These are phyloP conservation scores for Drosophila histrio DNA, from an alignment of 2,888 invertebrate species.

Conservation along the genomic window DNA sequence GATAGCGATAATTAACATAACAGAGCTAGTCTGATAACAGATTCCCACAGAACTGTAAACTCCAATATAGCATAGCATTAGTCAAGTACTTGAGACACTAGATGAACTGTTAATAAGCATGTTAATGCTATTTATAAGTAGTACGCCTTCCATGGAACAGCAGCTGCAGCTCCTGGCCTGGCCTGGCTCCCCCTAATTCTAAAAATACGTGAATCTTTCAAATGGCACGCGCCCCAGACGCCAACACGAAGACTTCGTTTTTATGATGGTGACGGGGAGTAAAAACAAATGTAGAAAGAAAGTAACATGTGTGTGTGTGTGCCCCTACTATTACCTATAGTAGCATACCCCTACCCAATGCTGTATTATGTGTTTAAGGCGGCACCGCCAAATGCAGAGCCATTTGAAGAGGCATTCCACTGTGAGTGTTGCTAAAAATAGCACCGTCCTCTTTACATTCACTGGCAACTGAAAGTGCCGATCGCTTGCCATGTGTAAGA, in stretches of 20 bases:
- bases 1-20: no score
- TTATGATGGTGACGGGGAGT: conserved; percentile 44
- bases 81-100: background rate
- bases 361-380: conserved; percentile 24
- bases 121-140: conserved; percentile 18
- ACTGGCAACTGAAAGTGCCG: conserved; percentile 46
- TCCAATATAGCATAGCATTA: background rate
- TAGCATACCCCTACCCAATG: conserved; percentile 24
- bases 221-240: conserved; percentile 54
- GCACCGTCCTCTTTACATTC: conserved; percentile 68
- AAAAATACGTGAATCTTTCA: conserved; percentile 38
- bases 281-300: conserved; percentile 15
- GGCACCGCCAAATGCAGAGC: conserved; percentile 39
- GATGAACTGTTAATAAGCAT: conserved; percentile 1
- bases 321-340: background rate
- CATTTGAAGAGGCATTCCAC: conserved; percentile 67
- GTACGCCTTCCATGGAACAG: background rate
- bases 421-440: conserved; percentile 69
- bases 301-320: conserved; percentile 15
- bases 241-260: conserved; percentile 34
- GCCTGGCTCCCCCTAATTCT: conserved; percentile 29
- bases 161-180: conserved; percentile 36
- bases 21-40: background rate
- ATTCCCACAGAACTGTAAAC: background rate
- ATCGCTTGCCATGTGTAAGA: conserved; percentile 40